Percentiles rank a stretch among this genome's conserved stretches.
These are phyloP conservation scores for Drosophila neoperkinsi DNA, from an alignment of 2,888 invertebrate genomes.

Conservation along the genomic window DNA sequence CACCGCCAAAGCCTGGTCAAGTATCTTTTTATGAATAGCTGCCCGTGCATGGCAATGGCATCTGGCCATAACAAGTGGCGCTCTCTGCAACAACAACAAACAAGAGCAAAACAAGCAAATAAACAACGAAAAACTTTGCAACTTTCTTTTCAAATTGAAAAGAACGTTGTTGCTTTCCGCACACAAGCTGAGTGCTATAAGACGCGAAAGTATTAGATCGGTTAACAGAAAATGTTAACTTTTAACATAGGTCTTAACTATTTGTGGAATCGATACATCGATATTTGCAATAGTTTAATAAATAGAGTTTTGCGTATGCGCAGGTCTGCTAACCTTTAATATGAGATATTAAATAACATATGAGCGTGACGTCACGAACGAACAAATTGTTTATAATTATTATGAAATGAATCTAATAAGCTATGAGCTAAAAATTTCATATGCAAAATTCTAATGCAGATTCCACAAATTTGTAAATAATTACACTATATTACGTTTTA, in stretches of 20 bases:
- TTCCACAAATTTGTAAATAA: not conserved
- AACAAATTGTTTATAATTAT: not conserved
- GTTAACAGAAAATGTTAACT: slow-evolving; percentile 4
- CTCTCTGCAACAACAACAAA: slow-evolving; percentile 38
- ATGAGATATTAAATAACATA: not conserved
- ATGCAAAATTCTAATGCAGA: not conserved
- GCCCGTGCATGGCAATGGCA: slow-evolving; percentile 16
- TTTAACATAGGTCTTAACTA: not conserved
- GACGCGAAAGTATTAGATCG: not conserved
- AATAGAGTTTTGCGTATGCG: not conserved
- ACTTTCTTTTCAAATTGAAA: slow-evolving; percentile 36
- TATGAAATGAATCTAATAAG: not conserved
- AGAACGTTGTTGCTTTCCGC: not conserved
- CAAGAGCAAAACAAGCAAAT: slow-evolving; percentile 30
- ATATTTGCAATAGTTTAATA: not conserved
- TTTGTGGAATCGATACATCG: not conserved
- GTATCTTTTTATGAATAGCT: slow-evolving; percentile 27
- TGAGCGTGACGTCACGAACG: not conserved
- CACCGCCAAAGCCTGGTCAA: slow-evolving; percentile 31
- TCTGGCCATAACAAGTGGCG: slow-evolving; percentile 64
- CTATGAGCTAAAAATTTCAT: not conserved
- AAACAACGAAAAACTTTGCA: slow-evolving; percentile 10
- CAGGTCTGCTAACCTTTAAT: not conserved
- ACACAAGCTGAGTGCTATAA: slow-evolving; percentile 34
- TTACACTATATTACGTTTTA: not conserved